Conservation (phyloP, 2,113 vertebrate genomes). For the Lipotes vexillifer region DNA sequence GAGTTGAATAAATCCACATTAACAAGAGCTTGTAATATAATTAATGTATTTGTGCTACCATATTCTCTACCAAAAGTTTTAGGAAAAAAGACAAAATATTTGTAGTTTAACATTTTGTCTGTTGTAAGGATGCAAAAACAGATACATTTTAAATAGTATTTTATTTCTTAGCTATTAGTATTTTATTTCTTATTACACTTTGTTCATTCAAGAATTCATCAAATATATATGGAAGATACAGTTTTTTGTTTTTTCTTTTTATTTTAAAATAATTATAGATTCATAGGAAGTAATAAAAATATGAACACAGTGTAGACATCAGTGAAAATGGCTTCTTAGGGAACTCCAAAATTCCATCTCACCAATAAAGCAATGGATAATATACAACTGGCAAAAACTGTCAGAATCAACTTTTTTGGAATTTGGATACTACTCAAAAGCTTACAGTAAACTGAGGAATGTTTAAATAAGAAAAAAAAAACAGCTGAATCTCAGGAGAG, state of each 20-base stretch:
- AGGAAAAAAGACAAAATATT: not conserved
- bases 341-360: not conserved
- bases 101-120: not conserved
- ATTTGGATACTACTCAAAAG: not conserved
- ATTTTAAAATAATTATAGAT: not conserved
- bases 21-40: not conserved
- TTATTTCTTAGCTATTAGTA: not conserved
- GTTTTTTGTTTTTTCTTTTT: not conserved
- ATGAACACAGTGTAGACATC: not conserved
- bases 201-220: not conserved
- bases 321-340: not conserved
- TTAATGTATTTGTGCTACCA: not conserved
- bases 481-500: not conserved
- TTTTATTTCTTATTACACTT: not conserved
- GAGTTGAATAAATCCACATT: not conserved
- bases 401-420: not conserved
- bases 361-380: not conserved
- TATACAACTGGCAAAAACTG: not conserved
- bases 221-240: not conserved
- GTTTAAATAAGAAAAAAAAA: not conserved
- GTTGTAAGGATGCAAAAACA: not conserved
- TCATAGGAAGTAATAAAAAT: not conserved
- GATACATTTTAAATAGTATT: not conserved
- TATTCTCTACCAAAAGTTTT: not conserved
- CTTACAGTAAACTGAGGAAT: not conserved